Evolutionary conservation across 1,140 invertebrate species (phyloP), one percentile per base, ranked within the genome.

Genomic region (Harlomillsia oculata): DNA sequence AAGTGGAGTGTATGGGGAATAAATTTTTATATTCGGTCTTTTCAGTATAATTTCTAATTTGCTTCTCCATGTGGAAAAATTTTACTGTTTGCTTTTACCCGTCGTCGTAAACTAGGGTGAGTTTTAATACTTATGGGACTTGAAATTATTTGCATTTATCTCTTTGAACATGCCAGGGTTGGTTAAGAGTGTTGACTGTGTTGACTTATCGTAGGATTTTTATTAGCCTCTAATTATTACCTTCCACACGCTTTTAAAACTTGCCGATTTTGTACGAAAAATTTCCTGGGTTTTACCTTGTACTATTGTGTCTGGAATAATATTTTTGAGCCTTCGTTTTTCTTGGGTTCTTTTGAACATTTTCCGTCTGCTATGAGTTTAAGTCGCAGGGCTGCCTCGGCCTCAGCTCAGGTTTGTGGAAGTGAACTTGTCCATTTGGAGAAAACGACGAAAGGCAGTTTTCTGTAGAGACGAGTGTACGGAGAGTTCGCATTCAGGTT

Each of bases 171-270:
- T 46, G 44, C 20, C n/a, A 5, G 21, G 30, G 28, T 3, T 43
- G 16, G 32, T 25, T 51, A 37, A 39, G 34, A 25, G 49, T 23
- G 46, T 29, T 30, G 37, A 43, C 51, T 40, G 49, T 23, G 46
- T 29, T 30, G 37, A 43, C 51, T 40, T 37, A 53, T 43, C 51
- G 37, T 30, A n/a, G 37, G 18, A 39, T 40, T 30, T 53, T 53
- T 43, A 53, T 53, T 37, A 30, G 34, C 20, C 39, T 53, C 51
- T 53, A 53, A 53, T 53, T 53, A 43, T 30, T 41, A 40, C 34
- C 51, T 44, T 40, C 18, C 36, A n/a, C 18, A 26, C 21, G 16
- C 36, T 14, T 43, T 48, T 48, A 48, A n/a, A 29, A 30, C 44
- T 32, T 20, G 23, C 30, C 29, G 28, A 48, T 30, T 48, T 48